Evolutionary conservation across 2,888 invertebrate species (phyloP).

Genomic region (Drosophila emarginata): DNA sequence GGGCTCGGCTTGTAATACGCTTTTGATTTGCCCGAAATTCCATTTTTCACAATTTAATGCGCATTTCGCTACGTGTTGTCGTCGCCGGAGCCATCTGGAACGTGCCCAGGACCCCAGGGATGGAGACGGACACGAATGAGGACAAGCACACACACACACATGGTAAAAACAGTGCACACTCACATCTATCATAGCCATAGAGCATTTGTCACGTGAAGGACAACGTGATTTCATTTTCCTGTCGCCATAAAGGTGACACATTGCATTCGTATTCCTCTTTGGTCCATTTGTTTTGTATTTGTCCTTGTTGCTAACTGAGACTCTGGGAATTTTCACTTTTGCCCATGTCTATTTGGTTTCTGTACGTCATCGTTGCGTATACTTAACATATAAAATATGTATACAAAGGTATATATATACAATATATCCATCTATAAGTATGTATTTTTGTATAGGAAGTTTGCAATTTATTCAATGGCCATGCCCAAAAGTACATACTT

Average conservation of each 20-base stretch:
- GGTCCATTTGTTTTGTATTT: slow-evolving; percentile 40
- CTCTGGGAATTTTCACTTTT: not conserved
- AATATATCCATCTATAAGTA: too few relatives aligned
- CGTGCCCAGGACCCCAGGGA: slow-evolving; percentile 48
- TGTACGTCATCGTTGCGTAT: slow-evolving; percentile 48
- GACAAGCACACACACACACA: slow-evolving; percentile 11
- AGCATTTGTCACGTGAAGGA: slow-evolving; percentile 76
- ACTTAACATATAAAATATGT: slow-evolving; percentile 48
- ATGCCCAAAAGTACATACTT: not conserved
- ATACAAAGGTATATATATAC: not conserved
- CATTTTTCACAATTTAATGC: slow-evolving; percentile 78
- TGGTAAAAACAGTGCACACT: too few relatives aligned
- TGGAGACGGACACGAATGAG: slow-evolving; percentile 13
- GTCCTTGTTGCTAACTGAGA: slow-evolving; percentile 16
- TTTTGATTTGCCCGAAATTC: slow-evolving; percentile 76
- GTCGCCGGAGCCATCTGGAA: slow-evolving; percentile 60
- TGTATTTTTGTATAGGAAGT: not conserved
- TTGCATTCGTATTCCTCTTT: slow-evolving; percentile 58
- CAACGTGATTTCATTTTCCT: slow-evolving; percentile 78
- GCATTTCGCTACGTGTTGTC: slow-evolving; percentile 73
- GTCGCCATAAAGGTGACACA: slow-evolving; percentile 77
- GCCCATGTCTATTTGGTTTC: slow-evolving; percentile 23
- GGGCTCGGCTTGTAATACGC: slow-evolving; percentile 62
- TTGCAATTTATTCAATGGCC: not conserved
- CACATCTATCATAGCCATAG: slow-evolving; percentile 68